phyloP scores from a whole-genome alignment of 2,113 vertebrate species.

The Callopanchax toddi region DNA sequence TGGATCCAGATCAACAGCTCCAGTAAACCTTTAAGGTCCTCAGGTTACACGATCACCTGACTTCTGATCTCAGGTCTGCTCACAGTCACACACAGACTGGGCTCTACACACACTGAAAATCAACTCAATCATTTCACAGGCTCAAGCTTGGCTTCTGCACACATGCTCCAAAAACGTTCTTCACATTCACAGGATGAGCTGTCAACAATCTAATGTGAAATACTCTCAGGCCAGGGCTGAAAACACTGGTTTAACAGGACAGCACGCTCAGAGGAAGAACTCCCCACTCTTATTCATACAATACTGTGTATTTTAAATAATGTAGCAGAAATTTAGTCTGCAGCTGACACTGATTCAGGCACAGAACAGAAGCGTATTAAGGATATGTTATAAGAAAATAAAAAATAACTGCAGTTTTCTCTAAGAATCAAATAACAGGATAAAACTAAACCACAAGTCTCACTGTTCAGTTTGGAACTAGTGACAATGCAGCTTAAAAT shows the following conservation, averaged over 20 bases:
- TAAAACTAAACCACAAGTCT: neutral
- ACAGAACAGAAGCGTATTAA: neutral
- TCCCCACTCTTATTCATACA: neutral
- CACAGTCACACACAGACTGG: neutral
- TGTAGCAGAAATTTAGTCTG: neutral
- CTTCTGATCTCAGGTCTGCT: neutral
- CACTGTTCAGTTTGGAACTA: neutral
- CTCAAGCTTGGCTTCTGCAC: neutral
- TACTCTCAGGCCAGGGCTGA: neutral
- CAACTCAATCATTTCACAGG: neutral
- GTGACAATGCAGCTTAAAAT: no score
- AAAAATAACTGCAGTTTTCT: neutral
- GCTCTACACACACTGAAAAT: no score
- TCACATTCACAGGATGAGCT: neutral
- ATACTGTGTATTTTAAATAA: neutral
- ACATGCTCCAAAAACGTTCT: neutral
- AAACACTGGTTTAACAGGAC: no score
- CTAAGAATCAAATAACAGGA: neutral
- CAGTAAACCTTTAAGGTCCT: no score
- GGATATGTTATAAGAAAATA: neutral
- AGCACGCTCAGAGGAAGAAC: neutral
- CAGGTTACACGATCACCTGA: no score
- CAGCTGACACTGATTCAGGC: neutral
- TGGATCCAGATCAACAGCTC: no score
- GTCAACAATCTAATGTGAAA: neutral